A percentile compares a stretch with the other conserved stretches of the same genome.
These are phyloP conservation scores for Miopithecus talapoin DNA, from an alignment of 2,797 vertebrate species.

Conservation along the genomic window DNA sequence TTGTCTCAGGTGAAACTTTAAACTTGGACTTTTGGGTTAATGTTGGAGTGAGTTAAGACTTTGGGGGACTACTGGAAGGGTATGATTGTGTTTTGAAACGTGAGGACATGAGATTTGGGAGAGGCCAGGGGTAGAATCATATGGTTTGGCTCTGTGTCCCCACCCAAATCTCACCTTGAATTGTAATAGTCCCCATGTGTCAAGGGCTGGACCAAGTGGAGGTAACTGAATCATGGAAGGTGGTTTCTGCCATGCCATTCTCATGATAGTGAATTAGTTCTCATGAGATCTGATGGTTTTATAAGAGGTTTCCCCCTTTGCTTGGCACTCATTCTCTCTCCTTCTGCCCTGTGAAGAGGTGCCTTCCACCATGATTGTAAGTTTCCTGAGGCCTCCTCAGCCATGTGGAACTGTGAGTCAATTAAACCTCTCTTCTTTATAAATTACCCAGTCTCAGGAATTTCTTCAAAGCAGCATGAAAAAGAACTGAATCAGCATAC, in stretches of 20 bases:
- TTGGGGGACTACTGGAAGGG: background rate
- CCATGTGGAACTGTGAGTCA: background rate
- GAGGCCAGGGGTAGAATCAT: background rate
- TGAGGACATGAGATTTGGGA: background rate
- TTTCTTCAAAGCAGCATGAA: background rate
- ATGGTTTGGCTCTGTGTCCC: background rate
- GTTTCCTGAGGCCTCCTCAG: background rate
- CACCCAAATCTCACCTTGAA: background rate
- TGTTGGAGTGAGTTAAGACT: background rate
- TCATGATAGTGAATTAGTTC: background rate
- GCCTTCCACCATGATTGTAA: background rate
- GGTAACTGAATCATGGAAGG: background rate
- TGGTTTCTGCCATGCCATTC: background rate
- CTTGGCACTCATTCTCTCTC: background rate
- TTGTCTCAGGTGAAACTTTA: background rate
- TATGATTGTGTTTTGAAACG: background rate
- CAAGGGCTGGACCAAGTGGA: background rate
- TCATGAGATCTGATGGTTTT: no score
- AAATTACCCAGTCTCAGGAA: background rate
- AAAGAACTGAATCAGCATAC: background rate
- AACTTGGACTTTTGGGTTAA: background rate
- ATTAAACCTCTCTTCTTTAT: background rate
- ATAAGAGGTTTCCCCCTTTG: background rate
- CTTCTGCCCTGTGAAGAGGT: background rate
- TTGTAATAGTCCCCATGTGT: background rate